Evolutionary conservation across 1,140 invertebrate genomes (phyloP), one percentile per base, ranked within the genome.

Genomic region (Drosophila pandora): DNA sequence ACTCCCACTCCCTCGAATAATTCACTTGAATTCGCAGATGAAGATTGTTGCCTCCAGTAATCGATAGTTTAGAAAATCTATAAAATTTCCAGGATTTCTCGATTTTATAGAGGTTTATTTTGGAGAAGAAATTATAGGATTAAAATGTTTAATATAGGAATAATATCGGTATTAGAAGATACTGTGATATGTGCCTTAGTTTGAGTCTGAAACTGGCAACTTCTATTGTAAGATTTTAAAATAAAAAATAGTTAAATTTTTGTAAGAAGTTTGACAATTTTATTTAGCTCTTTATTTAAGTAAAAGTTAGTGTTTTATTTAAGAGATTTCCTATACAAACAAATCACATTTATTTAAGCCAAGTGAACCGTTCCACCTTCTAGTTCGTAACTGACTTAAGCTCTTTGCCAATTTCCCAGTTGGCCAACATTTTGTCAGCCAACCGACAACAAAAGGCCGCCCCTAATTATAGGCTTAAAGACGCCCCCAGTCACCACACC

Each of bases 401-500:
- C 48, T 59, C 48, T 71, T 71, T 37, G 28, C 64, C 71, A 78
- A 78, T 64, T 75, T 67, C 48, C 69, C 60, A 57, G 59, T 74
- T 80, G 65, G 52, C 61, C 71, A 76, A 84, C 76, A 68, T 79
- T 84, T 79, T 83, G 80, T 83, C 80, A 83, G 79, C 64, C 59
- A 72, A 83, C 65, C 79, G 80, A 79, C 80, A 83, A 79, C 48
- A 68, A 72, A 64, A 73, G 39, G 56, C 62, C 76, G 79, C 80
- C 79, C 80, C 79, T 84, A 83, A 83, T 83, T 84, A 78, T 34
- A 76, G 60, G 73, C 67, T 57, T 49, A 13, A 2, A 21, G n/a
- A 6, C 25, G 25, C 13, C 55, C 50, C 55, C 54, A 43, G 25
- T 22, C 48, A 21, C 9, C 13, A 23, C 56, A 2, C 5, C 25